Percentiles rank a stretch among this genome's conserved stretches.
Evolutionary conservation across 2,113 vertebrate species (phyloP).

Genomic region (Centropus bengalensis): DNA sequence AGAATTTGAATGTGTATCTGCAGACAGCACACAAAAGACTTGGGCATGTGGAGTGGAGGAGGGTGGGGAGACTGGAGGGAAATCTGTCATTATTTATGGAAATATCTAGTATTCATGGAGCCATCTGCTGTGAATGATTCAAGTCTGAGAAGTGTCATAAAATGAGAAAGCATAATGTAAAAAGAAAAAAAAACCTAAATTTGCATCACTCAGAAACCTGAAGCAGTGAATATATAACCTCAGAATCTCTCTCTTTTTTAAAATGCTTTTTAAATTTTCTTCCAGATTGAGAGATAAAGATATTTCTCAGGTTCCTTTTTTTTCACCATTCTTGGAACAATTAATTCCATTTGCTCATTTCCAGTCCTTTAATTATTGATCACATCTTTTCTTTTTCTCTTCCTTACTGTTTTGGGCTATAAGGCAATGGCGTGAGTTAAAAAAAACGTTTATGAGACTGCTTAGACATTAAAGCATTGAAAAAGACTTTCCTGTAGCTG

Average conservation of each 20-base stretch:
- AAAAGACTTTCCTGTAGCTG: not conserved
- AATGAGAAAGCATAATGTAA: slow-evolving; percentile 48
- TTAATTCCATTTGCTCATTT: slow-evolving; percentile 59
- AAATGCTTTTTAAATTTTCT: slow-evolving; percentile 39
- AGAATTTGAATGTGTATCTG: slow-evolving; percentile 55
- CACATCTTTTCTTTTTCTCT: not conserved
- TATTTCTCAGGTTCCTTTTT: slow-evolving; percentile 43
- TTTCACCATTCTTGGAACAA: slow-evolving; percentile 28
- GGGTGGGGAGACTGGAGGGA: slow-evolving; percentile 54
- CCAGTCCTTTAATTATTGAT: slow-evolving; percentile 45
- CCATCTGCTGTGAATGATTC: slow-evolving; percentile 66
- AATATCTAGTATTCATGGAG: slow-evolving; percentile 60
- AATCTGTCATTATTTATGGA: slow-evolving; percentile 69
- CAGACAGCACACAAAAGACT: slow-evolving; percentile 57
- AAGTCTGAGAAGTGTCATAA: slow-evolving; percentile 55
- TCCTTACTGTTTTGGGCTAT: not conserved
- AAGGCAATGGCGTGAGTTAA: not conserved
- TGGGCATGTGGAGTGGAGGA: slow-evolving; percentile 58
- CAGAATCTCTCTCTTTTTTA: not conserved
- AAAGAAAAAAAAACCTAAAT: not conserved
- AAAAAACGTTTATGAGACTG: not conserved
- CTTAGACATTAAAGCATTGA: not conserved
- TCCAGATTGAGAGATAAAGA: slow-evolving; percentile 49
- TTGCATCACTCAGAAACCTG: slow-evolving; percentile 10
- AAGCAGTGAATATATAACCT: slow-evolving; percentile 1